Evolutionary conservation across 2,797 vertebrate species (phyloP), one percentile per base, ranked within the genome.

Genomic region (Oreochromis grahami): DNA sequence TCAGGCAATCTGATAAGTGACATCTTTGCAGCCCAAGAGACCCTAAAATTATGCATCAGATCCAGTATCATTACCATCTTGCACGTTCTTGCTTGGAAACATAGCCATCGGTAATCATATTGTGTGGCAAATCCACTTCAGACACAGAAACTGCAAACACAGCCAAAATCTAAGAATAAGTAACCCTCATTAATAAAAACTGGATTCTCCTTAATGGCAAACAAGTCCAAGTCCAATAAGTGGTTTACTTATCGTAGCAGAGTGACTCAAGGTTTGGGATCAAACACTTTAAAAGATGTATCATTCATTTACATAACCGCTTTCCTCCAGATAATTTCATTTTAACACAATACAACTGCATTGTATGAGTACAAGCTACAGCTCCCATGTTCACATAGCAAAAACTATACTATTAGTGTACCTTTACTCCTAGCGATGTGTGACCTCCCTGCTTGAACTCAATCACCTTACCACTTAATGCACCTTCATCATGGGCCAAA

Each of bases 101-200:
- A 17, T 41, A 76, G 55, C 36, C 43, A 87, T 87, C 81, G 32
- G 86, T 90, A 87, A 88, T 84, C 83, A 82, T 6, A 41, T 19
- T 3, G 11, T 70, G 76, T 78, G 77, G 84, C 83, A 85, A 87
- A 89, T 70, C 79, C 51, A 86, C 19, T 84, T 84, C 83, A 80
- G 63, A 85, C 86, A 70, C 83, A 88, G 79, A 84, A 81, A 82
- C 29, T 79, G 76, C 52, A 79, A 85, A 82, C 70, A 84, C 80
- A 87, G 76, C 21, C 82, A 81, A 79, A 87, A 89, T 78, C 88
- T 87, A 86, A 91, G 78, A 86, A 89, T 84, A 88, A 89, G 85
- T 83, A 83, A 86, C 55, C 51, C 86, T 81, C 72, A 85, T 84
- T 85, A 84, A 83, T 77, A 80, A 84, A 84, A 43, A 17, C 8